phyloP scores from a whole-genome alignment of 2,113 vertebrate species.

The Python bivittatus region DNA sequence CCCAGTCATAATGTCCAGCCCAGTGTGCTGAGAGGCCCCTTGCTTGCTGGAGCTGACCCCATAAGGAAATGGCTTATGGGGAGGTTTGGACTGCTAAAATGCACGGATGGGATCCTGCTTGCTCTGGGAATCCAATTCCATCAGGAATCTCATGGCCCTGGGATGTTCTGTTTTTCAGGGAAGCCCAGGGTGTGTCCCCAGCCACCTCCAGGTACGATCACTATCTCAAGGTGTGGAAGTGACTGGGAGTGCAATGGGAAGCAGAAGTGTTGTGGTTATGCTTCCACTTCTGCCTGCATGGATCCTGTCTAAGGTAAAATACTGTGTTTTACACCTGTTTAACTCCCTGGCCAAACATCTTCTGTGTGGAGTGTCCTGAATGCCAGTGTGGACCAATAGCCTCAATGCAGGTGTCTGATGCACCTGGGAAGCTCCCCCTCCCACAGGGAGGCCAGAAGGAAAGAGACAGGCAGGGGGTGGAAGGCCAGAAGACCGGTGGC shows the following conservation, averaged over 20 bases:
- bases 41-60: too few species aligned
- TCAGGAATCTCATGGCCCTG: background rate
- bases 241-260: background rate
- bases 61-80: background rate
- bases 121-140: background rate
- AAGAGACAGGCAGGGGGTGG: too few species aligned
- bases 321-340: too few species aligned
- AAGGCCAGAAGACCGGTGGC: too few species aligned
- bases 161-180: background rate
- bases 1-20: too few species aligned
- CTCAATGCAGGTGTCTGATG: too few species aligned
- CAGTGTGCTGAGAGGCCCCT: accelerated
- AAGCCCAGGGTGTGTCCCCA: background rate
- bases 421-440: too few species aligned
- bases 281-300: background rate
- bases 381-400: too few species aligned
- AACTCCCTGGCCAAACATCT: too few species aligned
- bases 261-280: background rate
- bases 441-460: too few species aligned
- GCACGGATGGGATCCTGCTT: background rate
- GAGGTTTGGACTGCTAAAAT: background rate
- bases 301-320: background rate
- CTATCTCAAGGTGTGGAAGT: background rate
- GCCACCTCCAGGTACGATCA: accelerated
- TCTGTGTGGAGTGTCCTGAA: too few species aligned